Conservation (phyloP, 1,140 invertebrate genomes). For the Andrena cerasifolii region DNA sequence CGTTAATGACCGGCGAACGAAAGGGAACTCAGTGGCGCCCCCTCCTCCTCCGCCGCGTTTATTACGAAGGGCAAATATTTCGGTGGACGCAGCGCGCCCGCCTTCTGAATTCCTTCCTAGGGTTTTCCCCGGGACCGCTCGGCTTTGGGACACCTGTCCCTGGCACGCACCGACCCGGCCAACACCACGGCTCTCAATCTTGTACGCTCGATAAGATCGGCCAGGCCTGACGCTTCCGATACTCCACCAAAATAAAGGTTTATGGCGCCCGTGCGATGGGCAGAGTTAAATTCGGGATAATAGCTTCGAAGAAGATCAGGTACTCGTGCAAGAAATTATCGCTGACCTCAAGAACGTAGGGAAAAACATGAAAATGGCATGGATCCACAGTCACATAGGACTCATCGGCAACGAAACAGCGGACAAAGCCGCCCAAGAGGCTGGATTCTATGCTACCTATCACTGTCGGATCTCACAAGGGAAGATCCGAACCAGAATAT, state of each 20-base stretch:
- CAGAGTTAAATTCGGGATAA: no score
- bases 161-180: slow-evolving; percentile 27
- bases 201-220: slow-evolving; percentile 33
- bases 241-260: not conserved
- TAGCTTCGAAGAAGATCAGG: no score
- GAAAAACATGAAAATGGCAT: not conserved
- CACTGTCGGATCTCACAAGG: no score
- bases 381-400: no score
- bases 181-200: slow-evolving; percentile 25
- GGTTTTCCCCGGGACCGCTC: not conserved
- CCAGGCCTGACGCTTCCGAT: not conserved
- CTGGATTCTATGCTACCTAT: no score
- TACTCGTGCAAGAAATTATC: no score
- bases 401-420: no score
- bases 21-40: not conserved
- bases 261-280: no score
- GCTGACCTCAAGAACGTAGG: no score
- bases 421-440: no score
- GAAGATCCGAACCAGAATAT: no score
- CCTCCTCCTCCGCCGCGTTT: slow-evolving; percentile 21
- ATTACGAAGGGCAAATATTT: slow-evolving; percentile 43
- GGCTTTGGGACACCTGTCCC: slow-evolving; percentile 33
- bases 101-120: not conserved
- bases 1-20: slow-evolving; percentile 8
- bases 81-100: slow-evolving; percentile 7